Evolutionary conservation across 2,797 vertebrate genomes (phyloP).

Genomic region (Sardinella longiceps): DNA sequence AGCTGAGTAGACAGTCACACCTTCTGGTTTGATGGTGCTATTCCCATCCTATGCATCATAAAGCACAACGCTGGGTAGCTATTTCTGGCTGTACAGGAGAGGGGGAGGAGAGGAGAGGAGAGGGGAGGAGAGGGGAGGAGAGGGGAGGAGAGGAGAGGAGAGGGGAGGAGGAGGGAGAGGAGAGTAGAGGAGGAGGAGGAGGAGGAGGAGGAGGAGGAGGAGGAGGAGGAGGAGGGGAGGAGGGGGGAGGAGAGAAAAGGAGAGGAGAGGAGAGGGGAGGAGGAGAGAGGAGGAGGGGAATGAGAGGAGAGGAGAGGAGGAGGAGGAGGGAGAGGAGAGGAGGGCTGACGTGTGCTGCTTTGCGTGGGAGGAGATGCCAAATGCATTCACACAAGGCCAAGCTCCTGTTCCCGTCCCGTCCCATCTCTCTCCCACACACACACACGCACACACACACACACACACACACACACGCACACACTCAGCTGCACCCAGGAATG

Average conservation of each 20-base stretch:
- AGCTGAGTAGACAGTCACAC: not conserved
- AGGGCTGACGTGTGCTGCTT: not conserved
- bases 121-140: no score
- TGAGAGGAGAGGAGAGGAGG: no score
- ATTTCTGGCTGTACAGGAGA: not conserved
- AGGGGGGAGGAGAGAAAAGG: no score
- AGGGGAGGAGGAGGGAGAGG: no score
- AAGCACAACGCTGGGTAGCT: not conserved
- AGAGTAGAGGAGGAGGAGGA: no score
- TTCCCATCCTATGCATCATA: not conserved
- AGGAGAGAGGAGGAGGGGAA: no score
- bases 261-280: no score
- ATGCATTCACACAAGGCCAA: not conserved
- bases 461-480: not conserved
- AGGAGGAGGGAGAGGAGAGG: no score
- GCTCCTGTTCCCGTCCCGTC: not conserved
- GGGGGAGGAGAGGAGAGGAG: no score
- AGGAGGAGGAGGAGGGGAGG: no score
- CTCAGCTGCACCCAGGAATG: not conserved
- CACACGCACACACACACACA: slow-evolving; percentile 2
- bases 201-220: no score
- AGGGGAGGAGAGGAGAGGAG: no score
- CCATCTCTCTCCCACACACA: not conserved
- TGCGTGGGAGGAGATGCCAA: slow-evolving; percentile 18
- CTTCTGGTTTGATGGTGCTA: not conserved